Evolutionary conservation across 1,140 invertebrate genomes (phyloP).

Genomic region (Bombus sylvicola): DNA sequence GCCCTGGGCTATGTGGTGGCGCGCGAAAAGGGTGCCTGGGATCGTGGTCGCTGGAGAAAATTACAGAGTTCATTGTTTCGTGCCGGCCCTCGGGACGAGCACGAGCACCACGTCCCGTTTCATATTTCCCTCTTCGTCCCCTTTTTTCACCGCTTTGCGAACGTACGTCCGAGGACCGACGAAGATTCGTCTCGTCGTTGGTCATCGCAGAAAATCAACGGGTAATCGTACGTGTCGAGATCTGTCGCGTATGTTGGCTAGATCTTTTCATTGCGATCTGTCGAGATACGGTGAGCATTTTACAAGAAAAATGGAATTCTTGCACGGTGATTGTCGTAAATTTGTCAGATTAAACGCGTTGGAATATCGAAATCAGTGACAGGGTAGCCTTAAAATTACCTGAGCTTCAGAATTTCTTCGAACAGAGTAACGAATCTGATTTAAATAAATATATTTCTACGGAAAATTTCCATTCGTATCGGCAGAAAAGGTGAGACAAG

Average conservation of each 20-base stretch:
- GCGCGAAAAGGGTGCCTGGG: conserved; percentile 64
- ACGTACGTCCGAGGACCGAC: neutral
- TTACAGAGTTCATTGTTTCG: conserved; percentile 71
- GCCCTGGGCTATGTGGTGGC: conserved; percentile 62
- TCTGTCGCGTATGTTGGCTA: conserved; percentile 11
- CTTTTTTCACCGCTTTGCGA: conserved; percentile 44
- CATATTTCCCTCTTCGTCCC: conserved; percentile 19
- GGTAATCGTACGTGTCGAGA: too few relatives aligned
- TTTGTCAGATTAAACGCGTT: neutral
- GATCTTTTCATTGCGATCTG: neutral
- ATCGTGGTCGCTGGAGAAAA: conserved; percentile 67
- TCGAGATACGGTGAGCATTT: neutral
- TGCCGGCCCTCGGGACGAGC: conserved; percentile 44
- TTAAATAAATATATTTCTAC: too few relatives aligned
- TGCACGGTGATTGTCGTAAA: neutral
- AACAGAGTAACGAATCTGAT: too few relatives aligned
- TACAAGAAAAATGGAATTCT: too few relatives aligned
- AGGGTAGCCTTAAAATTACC: neutral
- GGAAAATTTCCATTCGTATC: neutral
- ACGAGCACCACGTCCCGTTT: conserved; percentile 48
- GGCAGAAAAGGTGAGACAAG: neutral
- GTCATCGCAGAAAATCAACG: too few relatives aligned
- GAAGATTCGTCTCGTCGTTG: too few relatives aligned
- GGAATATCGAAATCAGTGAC: neutral
- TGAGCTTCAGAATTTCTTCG: too few relatives aligned